phyloP scores from a whole-genome alignment of 2,797 vertebrate species.

The Monodelphis domestica region DNA sequence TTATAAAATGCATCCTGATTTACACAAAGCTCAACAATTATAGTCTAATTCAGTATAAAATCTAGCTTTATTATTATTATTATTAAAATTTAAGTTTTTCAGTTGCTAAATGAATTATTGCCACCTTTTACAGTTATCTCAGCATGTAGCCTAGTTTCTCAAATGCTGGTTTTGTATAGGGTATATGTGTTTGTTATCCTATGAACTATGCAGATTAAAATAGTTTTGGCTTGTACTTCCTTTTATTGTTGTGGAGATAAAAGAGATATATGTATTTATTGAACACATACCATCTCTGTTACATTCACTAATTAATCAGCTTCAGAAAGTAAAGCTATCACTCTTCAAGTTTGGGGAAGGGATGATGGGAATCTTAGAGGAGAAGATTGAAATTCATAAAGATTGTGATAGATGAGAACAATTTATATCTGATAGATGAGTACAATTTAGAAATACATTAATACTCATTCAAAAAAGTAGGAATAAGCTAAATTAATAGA shows the following conservation, averaged over 20 bases:
- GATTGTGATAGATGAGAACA: not conserved
- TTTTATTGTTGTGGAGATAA: not conserved
- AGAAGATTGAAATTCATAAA: not conserved
- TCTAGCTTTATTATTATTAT: not conserved
- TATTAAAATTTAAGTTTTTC: not conserved
- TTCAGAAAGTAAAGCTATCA: not conserved
- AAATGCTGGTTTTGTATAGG: not conserved
- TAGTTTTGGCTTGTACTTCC: not conserved
- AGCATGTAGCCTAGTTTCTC: not conserved
- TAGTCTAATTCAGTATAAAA: not conserved
- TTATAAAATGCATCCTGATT: not conserved
- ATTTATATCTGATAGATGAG: not conserved
- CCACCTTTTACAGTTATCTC: not conserved
- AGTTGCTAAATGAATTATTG: not conserved
- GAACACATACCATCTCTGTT: not conserved
- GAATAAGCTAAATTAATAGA: not conserved
- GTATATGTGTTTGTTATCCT: not conserved
- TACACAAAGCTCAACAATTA: not conserved
- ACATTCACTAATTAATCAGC: not conserved
- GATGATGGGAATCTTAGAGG: not conserved
- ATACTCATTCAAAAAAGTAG: not conserved
- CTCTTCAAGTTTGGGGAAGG: not conserved
- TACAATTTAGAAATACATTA: not conserved
- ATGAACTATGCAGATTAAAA: not conserved
- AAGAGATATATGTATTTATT: not conserved